These are phyloP conservation scores for Coluber constrictor DNA, from an alignment of 2,797 vertebrate genomes.

Conservation along the genomic window DNA sequence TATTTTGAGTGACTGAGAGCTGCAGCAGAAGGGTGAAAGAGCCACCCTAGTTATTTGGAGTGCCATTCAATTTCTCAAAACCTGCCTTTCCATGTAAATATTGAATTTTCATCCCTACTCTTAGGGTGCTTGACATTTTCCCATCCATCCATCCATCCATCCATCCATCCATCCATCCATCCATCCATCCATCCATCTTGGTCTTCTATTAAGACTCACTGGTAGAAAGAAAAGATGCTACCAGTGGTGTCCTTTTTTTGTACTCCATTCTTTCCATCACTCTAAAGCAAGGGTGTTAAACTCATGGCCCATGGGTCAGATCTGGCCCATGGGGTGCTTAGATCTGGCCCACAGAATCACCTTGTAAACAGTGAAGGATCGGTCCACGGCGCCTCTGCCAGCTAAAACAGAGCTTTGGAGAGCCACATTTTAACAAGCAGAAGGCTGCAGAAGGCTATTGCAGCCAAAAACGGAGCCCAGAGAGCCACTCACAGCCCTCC, in stretches of 20 bases:
- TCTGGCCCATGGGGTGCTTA: no score
- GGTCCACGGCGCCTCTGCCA: no score
- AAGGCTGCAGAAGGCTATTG: no score
- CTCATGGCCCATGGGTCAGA: no score
- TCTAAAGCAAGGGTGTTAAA: not conserved
- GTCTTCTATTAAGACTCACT: not conserved
- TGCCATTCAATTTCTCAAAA: not conserved
- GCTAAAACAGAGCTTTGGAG: no score
- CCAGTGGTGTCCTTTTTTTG: not conserved
- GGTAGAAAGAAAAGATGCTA: not conserved
- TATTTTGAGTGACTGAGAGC: no score
- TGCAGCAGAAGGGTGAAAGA: no score
- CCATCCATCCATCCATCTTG: not conserved
- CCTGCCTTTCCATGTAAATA: not conserved
- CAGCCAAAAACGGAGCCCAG: no score
- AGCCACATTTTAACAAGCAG: no score
- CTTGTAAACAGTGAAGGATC: no score
- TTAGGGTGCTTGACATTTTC: not conserved
- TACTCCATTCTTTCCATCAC: not conserved
- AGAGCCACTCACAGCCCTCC: no score
- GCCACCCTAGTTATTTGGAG: not conserved
- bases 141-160: not conserved
- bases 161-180: not conserved
- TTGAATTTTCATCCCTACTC: not conserved
- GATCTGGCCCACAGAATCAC: no score